Evolutionary conservation across 2,888 invertebrate species (phyloP).

Genomic region (Drosophila kanekoi): DNA sequence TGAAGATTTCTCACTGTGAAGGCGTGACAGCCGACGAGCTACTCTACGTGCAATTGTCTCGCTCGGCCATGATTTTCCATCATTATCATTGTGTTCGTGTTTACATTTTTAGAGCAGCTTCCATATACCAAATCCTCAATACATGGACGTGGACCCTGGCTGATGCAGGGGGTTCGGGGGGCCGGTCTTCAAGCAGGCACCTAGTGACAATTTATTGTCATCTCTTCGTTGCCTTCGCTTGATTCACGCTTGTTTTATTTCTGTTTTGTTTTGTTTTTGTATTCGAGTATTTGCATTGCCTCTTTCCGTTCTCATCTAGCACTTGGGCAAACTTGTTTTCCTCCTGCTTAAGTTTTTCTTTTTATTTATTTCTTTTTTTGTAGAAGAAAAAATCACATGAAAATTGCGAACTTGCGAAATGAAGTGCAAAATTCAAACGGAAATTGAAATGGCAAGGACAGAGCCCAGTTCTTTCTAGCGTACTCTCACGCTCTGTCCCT

Average conservation of each 20-base stretch:
- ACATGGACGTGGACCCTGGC: slow-evolving; percentile 8
- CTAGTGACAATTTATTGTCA: slow-evolving; percentile 81
- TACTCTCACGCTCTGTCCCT: slow-evolving; percentile 10
- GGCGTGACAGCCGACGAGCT: slow-evolving; percentile 44
- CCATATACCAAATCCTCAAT: slow-evolving; percentile 33
- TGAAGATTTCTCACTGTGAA: slow-evolving; percentile 5
- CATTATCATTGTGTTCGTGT: slow-evolving; percentile 76
- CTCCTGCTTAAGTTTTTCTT: slow-evolving; percentile 29
- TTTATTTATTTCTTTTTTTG: slow-evolving; percentile 4
- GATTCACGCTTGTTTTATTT: slow-evolving; percentile 56
- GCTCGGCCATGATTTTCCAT: slow-evolving; percentile 74
- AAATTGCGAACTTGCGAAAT: slow-evolving; percentile 82
- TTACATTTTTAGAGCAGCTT: slow-evolving; percentile 68
- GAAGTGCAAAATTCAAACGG: slow-evolving; percentile 83
- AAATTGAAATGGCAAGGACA: slow-evolving; percentile 82
- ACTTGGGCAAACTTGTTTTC: slow-evolving; percentile 50
- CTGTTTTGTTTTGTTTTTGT: slow-evolving; percentile 50
- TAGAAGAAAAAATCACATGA: slow-evolving; percentile 55
- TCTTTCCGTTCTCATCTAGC: slow-evolving; percentile 48
- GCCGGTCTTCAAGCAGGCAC: slow-evolving; percentile 21
- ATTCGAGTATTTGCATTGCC: slow-evolving; percentile 72
- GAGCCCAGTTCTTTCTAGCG: slow-evolving; percentile 54
- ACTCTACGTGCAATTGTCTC: slow-evolving; percentile 74
- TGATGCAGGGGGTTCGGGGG: not conserved
- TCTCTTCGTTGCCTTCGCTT: slow-evolving; percentile 56